These are phyloP conservation scores for Sarcophaga bullata DNA, from an alignment of 1,140 invertebrate species.

Conservation along the genomic window DNA sequence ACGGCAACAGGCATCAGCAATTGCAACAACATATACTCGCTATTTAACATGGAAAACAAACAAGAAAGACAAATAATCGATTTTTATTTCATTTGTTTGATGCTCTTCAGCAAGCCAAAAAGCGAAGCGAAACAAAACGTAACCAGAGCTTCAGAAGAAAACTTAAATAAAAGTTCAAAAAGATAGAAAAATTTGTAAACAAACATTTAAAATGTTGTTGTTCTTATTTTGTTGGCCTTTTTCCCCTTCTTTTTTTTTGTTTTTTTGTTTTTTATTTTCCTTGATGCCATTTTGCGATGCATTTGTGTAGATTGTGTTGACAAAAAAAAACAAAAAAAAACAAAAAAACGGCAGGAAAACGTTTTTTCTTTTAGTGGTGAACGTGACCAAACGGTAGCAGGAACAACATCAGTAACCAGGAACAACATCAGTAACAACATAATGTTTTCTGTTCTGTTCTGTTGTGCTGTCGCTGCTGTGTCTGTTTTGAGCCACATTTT, in stretches of 20 bases:
- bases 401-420: slow-evolving; percentile 22
- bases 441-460: not conserved
- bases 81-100: not conserved
- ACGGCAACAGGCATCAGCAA: too few relatives aligned
- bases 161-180: slow-evolving; percentile 1
- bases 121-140: slow-evolving; percentile 12
- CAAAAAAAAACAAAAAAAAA: slow-evolving; percentile 39
- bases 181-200: slow-evolving; percentile 21
- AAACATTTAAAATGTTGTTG: slow-evolving; percentile 27
- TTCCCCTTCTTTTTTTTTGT: not conserved
- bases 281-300: slow-evolving; percentile 39
- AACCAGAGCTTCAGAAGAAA: slow-evolving; percentile 22
- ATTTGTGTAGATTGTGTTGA: slow-evolving; percentile 44
- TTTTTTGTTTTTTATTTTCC: not conserved
- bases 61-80: slow-evolving; percentile 20
- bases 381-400: slow-evolving; percentile 46
- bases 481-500: not conserved
- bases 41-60: slow-evolving; percentile 1
- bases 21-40: not conserved
- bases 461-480: not conserved
- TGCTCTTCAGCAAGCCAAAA: not conserved
- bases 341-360: not conserved
- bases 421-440: slow-evolving; percentile 15
- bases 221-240: not conserved
- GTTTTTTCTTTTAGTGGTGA: slow-evolving; percentile 30